phyloP scores from a whole-genome alignment of 2,113 vertebrate genomes.

The Zapornia atra region DNA sequence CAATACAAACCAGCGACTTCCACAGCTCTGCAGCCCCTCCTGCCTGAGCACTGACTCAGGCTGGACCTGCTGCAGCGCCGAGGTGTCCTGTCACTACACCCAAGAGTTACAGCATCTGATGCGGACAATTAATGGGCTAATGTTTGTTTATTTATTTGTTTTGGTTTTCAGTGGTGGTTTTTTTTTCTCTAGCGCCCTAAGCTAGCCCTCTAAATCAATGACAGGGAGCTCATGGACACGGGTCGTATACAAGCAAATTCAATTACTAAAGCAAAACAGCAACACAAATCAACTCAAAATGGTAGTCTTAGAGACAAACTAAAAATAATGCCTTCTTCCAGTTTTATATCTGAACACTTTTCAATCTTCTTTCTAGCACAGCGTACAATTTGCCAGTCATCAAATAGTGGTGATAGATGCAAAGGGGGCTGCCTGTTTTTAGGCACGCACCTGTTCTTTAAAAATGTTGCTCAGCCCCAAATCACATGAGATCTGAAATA shows the following conservation, averaged over 20 bases:
- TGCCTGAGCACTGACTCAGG: not conserved
- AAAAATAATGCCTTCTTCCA: not conserved
- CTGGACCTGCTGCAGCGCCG: not conserved
- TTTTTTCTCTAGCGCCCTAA: not conserved
- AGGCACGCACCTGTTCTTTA: not conserved
- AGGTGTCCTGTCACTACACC: not conserved
- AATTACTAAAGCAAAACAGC: conserved; percentile 3
- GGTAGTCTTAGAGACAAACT: not conserved
- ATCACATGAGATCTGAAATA: not conserved
- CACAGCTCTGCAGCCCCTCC: not conserved
- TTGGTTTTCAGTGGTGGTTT: not conserved
- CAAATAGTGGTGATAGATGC: not conserved
- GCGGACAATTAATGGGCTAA: not conserved
- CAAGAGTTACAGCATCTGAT: not conserved
- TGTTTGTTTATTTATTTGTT: not conserved
- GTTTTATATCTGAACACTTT: not conserved
- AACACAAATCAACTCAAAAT: not conserved
- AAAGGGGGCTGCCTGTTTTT: not conserved
- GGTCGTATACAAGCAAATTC: not conserved
- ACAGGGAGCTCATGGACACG: not conserved
- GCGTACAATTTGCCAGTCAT: not conserved
- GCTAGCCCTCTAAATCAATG: not conserved
- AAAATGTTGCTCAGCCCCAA: not conserved
- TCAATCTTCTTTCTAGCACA: not conserved
- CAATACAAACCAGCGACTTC: not conserved